These are phyloP conservation scores for Chlorocebus sabaeus DNA, from an alignment of 2,113 vertebrate species.

Conservation along the genomic window DNA sequence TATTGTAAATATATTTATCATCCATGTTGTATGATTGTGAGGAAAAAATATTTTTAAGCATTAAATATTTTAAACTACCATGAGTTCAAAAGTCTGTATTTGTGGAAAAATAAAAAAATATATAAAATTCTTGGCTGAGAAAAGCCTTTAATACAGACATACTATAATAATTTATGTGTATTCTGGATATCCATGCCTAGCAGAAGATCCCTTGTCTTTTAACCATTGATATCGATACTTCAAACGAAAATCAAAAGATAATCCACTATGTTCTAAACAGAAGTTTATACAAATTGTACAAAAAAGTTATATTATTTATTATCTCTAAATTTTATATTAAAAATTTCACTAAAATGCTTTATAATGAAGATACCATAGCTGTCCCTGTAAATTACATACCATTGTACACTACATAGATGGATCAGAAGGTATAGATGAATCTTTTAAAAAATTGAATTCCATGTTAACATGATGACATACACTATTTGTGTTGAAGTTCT, in stretches of 20 bases:
- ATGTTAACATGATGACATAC: rapidly evolving
- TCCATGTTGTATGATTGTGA: neutral
- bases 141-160: neutral
- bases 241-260: neutral
- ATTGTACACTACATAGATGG: rapidly evolving
- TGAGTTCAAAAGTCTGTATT: neutral
- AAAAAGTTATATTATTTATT: neutral
- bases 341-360: neutral
- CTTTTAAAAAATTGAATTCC: neutral
- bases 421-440: neutral
- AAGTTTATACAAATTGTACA: neutral
- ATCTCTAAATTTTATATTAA: neutral
- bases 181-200: neutral
- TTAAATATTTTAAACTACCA: neutral
- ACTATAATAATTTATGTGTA: neutral
- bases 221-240: neutral
- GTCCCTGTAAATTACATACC: neutral
- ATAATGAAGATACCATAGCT: neutral
- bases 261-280: neutral
- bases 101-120: neutral
- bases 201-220: neutral
- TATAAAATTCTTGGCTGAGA: neutral
- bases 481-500: neutral
- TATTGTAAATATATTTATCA: neutral
- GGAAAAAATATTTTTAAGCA: neutral